Evolutionary conservation across 2,888 invertebrate species (phyloP).

Genomic region (Chymomyza procnemis): DNA sequence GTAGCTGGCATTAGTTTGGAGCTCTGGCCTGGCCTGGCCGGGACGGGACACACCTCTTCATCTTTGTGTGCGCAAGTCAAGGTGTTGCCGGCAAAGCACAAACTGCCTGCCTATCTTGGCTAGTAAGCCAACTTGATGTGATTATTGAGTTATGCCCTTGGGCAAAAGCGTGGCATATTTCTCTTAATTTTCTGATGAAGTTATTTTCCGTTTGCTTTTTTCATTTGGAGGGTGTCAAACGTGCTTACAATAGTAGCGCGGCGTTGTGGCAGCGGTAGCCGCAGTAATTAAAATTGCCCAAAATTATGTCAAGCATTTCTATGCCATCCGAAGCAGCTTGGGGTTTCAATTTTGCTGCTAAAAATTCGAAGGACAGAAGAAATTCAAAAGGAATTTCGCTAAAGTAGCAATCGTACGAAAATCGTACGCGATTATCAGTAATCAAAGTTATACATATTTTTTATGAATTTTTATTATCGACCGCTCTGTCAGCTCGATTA

Average conservation of each 20-base stretch:
- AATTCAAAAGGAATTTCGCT: no score
- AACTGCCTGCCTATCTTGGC: slow-evolving; percentile 1
- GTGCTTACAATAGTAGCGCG: background rate
- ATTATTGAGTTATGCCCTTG: slow-evolving; percentile 71
- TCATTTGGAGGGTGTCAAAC: background rate
- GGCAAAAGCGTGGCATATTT: slow-evolving; percentile 67
- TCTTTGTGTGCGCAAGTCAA: slow-evolving; percentile 17
- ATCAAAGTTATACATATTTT: no score
- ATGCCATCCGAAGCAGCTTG: no score
- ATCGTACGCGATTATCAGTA: no score
- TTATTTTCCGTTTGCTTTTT: slow-evolving; percentile 38
- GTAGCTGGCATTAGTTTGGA: background rate
- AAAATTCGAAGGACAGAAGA: no score
- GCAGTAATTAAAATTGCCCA: background rate
- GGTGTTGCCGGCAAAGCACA: background rate
- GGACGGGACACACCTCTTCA: slow-evolving; percentile 61
- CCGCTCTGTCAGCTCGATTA: no score
- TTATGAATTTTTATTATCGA: no score
- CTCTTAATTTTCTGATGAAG: slow-evolving; percentile 66
- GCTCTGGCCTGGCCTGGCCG: slow-evolving; percentile 28
- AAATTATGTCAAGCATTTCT: background rate
- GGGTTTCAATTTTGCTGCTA: no score
- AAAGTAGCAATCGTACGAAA: no score
- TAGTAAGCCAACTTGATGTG: slow-evolving; percentile 67
- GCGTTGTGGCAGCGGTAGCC: background rate